A percentile compares a stretch with the other conserved stretches of the same genome.
phyloP scores from a whole-genome alignment of 2,113 vertebrate genomes.

The Triplophysa tibetana region DNA sequence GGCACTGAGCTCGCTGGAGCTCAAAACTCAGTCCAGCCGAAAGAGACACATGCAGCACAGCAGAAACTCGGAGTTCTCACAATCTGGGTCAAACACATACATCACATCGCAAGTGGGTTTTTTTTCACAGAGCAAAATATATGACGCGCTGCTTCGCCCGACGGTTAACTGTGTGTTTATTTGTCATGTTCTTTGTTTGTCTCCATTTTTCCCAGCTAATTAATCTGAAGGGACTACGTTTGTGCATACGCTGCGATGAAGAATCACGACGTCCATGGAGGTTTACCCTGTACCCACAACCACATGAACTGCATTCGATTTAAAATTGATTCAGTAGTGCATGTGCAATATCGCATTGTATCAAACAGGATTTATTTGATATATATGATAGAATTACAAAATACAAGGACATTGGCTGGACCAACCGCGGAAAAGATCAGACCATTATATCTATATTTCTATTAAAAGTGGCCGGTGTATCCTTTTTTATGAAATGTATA shows the following conservation, averaged over 20 bases:
- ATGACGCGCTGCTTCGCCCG: slow-evolving; percentile 3
- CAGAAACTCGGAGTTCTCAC: neutral
- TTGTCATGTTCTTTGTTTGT: slow-evolving; percentile 48
- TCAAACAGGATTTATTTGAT: too few relatives aligned
- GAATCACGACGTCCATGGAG: slow-evolving; percentile 6
- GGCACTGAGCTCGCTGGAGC: slow-evolving; percentile 30
- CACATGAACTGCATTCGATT: neutral
- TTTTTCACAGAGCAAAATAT: neutral
- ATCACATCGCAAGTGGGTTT: slow-evolving; percentile 11
- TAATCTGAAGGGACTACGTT: slow-evolving; percentile 41
- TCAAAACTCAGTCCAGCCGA: slow-evolving; percentile 13
- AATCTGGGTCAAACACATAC: slow-evolving; percentile 33
- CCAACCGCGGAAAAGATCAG: too few relatives aligned
- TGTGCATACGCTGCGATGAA: slow-evolving; percentile 33
- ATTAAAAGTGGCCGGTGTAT: too few relatives aligned
- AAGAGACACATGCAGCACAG: slow-evolving; percentile 26
- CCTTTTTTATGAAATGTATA: too few relatives aligned
- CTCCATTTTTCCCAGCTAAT: slow-evolving; percentile 36
- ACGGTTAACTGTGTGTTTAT: slow-evolving; percentile 39
- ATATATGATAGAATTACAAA: too few relatives aligned
- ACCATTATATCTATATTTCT: too few relatives aligned
- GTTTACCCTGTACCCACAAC: slow-evolving; percentile 32
- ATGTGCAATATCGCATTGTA: too few relatives aligned
- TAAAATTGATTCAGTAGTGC: too few relatives aligned
- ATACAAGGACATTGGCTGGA: too few relatives aligned